Evolutionary conservation across 2,797 vertebrate species (phyloP), one percentile per base, ranked within the genome.

Genomic region (Iguana delicatissima): DNA sequence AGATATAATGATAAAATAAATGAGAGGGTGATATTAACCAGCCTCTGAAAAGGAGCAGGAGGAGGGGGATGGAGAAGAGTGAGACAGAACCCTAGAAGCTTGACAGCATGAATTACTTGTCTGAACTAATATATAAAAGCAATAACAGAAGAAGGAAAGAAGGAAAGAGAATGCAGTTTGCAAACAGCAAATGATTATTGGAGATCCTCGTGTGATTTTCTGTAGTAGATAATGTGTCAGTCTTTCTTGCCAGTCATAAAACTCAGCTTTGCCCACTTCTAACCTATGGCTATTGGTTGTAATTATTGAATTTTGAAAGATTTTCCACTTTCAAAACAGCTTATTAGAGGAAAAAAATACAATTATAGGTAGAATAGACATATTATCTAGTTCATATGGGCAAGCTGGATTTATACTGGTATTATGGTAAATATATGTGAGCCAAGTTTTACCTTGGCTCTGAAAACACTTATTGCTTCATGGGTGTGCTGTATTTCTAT

Each of bases 381-480:
- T 57, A 59, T 64, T 13, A 67, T n/a, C 57, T 62, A 62, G 22
- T 24, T 52, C 16, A 24, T n/a, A 52, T 3, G 20, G 46, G 20
- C 32, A 73, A 38, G n/a, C 22, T 50, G 69, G 12, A 64, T 82
- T 42, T 87, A 14, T 18, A 0, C 86, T 64, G 90, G 14, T 0
- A 6, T 80, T 1, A 80, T 57, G 10, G 4, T 7, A 0, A 42
- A 80, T 38, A 86, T 18, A 14, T 69, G 64, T 1, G 67, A 69
- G 9, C 20, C 26, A 46, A 2, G 0, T 14, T 81, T 94, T 69
- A 77, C 24, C 22, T 79, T n/a, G 12, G 14, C 2, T 6, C 29
- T 90, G 69, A 72, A 46, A 76, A 82, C 69, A 87, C 38, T 20
- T 73, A 18, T 57, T 46, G 29, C 57, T 81, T 83, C 62, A 52